phyloP scores from a whole-genome alignment of 1,140 invertebrate genomes.

The Andrena cerasifolii region DNA sequence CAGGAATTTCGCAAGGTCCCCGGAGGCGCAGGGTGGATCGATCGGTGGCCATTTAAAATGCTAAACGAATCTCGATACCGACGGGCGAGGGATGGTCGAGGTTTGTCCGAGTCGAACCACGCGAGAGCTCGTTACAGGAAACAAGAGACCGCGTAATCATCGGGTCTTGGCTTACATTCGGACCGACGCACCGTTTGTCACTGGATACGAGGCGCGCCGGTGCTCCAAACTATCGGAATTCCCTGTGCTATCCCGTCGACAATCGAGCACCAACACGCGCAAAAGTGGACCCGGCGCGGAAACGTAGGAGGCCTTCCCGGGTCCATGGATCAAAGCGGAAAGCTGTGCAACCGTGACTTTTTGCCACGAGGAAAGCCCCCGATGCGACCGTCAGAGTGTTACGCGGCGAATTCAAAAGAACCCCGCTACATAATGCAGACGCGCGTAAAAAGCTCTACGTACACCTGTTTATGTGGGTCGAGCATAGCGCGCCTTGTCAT shows the following conservation, averaged over 20 bases:
- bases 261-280: not conserved
- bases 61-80: conserved; percentile 21
- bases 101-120: not conserved
- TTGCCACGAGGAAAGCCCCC: not conserved
- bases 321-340: conserved; percentile 13
- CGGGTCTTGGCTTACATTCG: conserved; percentile 29
- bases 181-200: conserved; percentile 16
- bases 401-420: conserved; percentile 8
- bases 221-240: conserved; percentile 15
- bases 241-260: not conserved
- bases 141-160: conserved; percentile 32
- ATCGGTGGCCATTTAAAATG: conserved; percentile 13
- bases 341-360: not conserved
- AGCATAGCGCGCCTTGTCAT: conserved; percentile 20
- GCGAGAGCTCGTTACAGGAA: conserved; percentile 37
- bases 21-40: not conserved
- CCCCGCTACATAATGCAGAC: not conserved
- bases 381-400: not conserved
- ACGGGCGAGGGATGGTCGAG: not conserved
- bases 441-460: not conserved
- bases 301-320: no score
- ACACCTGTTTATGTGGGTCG: conserved; percentile 39
- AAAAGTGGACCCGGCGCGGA: no score
- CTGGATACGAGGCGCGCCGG: not conserved
- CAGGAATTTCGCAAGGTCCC: conserved; percentile 6